Conservation (phyloP, 2,888 invertebrate species). For the Anticlea derivata region DNA sequence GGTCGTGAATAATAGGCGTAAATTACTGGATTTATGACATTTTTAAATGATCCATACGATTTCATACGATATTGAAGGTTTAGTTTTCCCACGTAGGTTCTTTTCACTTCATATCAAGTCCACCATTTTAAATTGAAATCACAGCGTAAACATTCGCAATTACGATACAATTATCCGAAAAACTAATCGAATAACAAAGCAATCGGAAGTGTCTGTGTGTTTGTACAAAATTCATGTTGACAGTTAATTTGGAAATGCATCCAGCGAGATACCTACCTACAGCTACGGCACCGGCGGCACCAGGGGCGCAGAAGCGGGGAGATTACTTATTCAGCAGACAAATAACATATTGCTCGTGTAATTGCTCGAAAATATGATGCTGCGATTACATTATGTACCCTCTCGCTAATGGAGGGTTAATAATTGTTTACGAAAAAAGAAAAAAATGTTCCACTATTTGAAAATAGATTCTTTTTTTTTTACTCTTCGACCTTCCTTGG, state of each 20-base stretch:
- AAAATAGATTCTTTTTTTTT: too few relatives aligned
- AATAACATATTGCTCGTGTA: constrained; percentile 76
- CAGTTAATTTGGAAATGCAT: constrained; percentile 81
- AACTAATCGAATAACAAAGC: constrained; percentile 78
- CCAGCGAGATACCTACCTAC: constrained; percentile 42
- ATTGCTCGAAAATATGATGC: constrained; percentile 69
- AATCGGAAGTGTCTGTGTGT: constrained; percentile 67
- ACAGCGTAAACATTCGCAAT: constrained; percentile 43
- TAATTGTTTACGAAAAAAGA: constrained; percentile 25
- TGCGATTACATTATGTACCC: constrained; percentile 52
- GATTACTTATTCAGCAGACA: constrained; percentile 78
- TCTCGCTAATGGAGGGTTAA: constrained; percentile 43
- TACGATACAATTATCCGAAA: constrained; percentile 60
- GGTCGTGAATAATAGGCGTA: too few relatives aligned
- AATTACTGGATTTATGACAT: too few relatives aligned
- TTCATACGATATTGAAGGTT: too few relatives aligned
- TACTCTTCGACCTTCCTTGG: too few relatives aligned
- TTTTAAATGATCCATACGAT: too few relatives aligned
- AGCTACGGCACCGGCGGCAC: constrained; percentile 21
- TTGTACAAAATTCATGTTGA: constrained; percentile 74
- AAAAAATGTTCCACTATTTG: too few relatives aligned
- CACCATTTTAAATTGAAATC: constrained; percentile 32
- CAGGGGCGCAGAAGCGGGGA: constrained; percentile 44
- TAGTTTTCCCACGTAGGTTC: not conserved
- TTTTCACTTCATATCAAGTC: constrained; percentile 16